Evolutionary conservation across 2,113 vertebrate genomes (phyloP).

Genomic region (Rousettus leschenaultii): DNA sequence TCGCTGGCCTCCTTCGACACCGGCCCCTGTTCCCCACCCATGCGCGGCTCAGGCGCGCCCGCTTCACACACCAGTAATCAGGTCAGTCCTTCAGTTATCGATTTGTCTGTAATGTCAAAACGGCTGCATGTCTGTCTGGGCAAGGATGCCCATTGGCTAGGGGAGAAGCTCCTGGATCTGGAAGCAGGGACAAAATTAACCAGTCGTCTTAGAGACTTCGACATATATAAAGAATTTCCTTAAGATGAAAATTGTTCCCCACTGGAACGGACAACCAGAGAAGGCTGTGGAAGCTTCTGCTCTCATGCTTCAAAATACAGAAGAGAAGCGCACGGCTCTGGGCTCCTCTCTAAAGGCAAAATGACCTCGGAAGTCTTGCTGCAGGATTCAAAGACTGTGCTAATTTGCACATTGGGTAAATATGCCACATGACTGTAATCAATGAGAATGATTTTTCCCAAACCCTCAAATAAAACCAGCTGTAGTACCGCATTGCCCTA

Average conservation of each 20-base stretch:
- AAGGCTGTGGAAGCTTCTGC: neutral
- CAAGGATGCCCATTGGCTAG: neutral
- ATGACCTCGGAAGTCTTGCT: neutral
- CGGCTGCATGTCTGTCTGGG: neutral
- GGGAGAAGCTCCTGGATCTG: neutral
- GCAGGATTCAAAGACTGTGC: neutral
- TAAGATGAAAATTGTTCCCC: neutral
- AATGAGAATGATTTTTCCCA: neutral
- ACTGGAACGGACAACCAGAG: neutral
- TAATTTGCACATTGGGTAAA: neutral
- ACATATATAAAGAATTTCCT: neutral
- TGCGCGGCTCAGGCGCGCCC: neutral
- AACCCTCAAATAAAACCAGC: neutral
- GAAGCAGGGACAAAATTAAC: neutral
- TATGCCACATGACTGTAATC: neutral
- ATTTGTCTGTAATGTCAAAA: constrained; percentile 35
- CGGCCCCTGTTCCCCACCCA: neutral
- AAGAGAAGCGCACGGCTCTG: neutral
- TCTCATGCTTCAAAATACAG: neutral
- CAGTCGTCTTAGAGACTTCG: neutral
- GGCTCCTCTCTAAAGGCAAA: neutral
- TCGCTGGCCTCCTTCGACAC: neutral
- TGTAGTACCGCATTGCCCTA: neutral
- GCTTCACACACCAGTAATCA: neutral
- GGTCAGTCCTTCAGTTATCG: neutral